These are phyloP conservation scores for Synergus laeviventris DNA, from an alignment of 2,888 invertebrate species.

Conservation along the genomic window DNA sequence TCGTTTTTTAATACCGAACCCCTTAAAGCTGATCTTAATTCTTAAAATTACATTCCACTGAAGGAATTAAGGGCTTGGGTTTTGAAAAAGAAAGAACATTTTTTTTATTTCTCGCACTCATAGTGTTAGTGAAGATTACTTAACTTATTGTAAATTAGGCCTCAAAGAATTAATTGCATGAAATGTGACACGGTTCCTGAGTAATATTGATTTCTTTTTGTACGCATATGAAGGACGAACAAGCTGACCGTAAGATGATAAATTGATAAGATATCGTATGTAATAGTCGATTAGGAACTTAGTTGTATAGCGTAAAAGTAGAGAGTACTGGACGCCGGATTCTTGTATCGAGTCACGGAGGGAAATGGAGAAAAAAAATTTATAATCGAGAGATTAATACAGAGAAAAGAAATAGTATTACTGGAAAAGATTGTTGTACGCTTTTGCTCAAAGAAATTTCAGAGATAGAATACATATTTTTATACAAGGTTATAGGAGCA, in stretches of 20 bases:
- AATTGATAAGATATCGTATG: conserved; percentile 7
- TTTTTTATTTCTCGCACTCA: conserved; percentile 21
- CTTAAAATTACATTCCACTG: not conserved
- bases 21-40: too few relatives aligned
- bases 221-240: conserved; percentile 6
- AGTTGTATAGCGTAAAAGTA: conserved; percentile 46
- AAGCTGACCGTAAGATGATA: conserved; percentile 28
- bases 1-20: not conserved
- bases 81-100: not conserved
- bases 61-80: not conserved
- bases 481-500: conserved; percentile 57
- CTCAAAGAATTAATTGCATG: not conserved
- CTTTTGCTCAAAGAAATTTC: conserved; percentile 55
- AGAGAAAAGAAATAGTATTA: conserved; percentile 40
- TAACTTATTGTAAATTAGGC: conserved; percentile 5
- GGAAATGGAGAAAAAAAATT: conserved; percentile 45
- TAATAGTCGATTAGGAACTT: conserved; percentile 44
- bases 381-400: conserved; percentile 43
- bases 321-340: conserved; percentile 45
- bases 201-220: conserved; percentile 64
- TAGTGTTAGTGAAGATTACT: conserved; percentile 5
- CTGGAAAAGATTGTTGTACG: conserved; percentile 43
- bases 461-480: conserved; percentile 60
- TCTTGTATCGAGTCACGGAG: conserved; percentile 53
- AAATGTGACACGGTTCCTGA: not conserved